Conservation (phyloP, 1,140 invertebrate genomes). For the Drosophila sechellia region DNA sequence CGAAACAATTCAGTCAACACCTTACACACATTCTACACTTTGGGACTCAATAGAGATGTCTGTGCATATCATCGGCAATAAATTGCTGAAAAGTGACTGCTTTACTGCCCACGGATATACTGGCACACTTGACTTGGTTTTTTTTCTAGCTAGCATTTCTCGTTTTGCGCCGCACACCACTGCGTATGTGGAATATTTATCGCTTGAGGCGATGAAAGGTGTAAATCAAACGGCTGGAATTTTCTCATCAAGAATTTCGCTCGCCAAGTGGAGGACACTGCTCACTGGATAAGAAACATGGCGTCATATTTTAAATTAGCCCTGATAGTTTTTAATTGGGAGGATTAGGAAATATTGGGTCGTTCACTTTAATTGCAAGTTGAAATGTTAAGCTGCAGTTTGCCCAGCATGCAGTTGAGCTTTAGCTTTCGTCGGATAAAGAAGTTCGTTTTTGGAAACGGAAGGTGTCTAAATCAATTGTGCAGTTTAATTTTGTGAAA, state of each 20-base stretch:
- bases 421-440: slow-evolving; percentile 3
- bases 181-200: slow-evolving; percentile 52
- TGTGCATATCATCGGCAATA: slow-evolving; percentile 55
- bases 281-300: neutral
- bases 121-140: neutral
- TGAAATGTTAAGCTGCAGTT: neutral
- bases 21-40: neutral
- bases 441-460: slow-evolving; percentile 3
- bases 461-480: neutral
- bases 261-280: neutral
- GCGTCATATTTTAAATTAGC: slow-evolving; percentile 11
- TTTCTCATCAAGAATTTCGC: neutral
- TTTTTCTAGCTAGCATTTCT: neutral
- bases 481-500: too few species aligned
- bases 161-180: slow-evolving; percentile 2
- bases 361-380: neutral
- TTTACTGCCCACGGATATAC: slow-evolving; percentile 43
- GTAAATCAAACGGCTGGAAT: slow-evolving; percentile 26
- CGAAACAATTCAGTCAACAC: neutral
- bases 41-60: slow-evolving; percentile 39
- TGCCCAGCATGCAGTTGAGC: slow-evolving; percentile 14
- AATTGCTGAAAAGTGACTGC: slow-evolving; percentile 35
- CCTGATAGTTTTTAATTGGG: slow-evolving; percentile 17
- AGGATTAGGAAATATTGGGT: slow-evolving; percentile 7
- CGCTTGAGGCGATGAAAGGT: slow-evolving; percentile 17